Conservation (phyloP, 2,113 vertebrate species). For the Cnemophilus loriae region DNA sequence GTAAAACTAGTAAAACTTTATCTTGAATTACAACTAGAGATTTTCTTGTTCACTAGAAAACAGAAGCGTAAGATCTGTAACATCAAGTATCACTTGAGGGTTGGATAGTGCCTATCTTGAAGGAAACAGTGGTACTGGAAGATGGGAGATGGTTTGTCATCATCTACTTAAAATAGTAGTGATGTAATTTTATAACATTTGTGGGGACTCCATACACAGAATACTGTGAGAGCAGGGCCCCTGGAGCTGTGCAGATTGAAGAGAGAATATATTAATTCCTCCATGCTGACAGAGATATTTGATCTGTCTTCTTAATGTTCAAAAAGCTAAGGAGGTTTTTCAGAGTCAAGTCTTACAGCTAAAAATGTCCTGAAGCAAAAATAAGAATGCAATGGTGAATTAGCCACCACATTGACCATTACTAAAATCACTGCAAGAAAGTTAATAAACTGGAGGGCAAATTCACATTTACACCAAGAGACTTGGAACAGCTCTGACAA, state of each 20-base stretch:
- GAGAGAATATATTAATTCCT: not conserved
- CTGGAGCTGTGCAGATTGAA: not conserved
- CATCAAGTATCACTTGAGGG: not conserved
- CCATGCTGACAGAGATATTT: not conserved
- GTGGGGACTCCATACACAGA: not conserved
- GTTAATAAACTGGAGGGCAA: slow-evolving; percentile 15
- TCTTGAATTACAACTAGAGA: not conserved
- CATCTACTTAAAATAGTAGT: not conserved
- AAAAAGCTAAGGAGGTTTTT: not conserved
- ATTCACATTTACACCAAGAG: not conserved
- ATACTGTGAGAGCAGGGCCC: not conserved
- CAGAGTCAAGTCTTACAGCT: not conserved
- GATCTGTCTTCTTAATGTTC: not conserved
- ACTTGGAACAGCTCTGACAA: not conserved
- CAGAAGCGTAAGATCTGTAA: not conserved
- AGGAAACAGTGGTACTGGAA: not conserved
- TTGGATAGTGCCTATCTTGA: not conserved
- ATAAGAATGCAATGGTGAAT: slow-evolving; percentile 20
- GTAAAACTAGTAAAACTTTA: not conserved
- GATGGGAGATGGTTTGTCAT: not conserved
- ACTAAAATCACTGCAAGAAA: slow-evolving; percentile 28
- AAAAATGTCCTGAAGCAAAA: slow-evolving; percentile 29
- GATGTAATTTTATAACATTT: not conserved
- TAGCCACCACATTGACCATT: slow-evolving; percentile 47
- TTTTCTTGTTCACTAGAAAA: not conserved